Percentiles rank a stretch among this genome's conserved stretches.
phyloP scores from a whole-genome alignment of 2,113 vertebrate genomes.

The Ploceus nigricollis region DNA sequence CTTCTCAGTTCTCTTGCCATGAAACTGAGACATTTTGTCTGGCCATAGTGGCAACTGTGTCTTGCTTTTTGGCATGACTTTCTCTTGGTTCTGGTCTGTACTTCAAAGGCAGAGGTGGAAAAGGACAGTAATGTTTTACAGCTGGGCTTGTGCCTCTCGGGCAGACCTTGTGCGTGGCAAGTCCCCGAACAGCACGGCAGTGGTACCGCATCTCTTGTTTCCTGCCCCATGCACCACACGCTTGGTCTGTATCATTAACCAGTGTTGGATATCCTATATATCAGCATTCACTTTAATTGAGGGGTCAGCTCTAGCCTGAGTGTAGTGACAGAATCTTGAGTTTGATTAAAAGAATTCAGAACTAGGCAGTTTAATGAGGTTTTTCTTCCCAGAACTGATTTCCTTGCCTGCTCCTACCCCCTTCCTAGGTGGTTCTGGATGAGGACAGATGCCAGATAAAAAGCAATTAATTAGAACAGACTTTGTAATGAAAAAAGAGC shows the following conservation, averaged over 20 bases:
- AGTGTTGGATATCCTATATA: rapidly evolving
- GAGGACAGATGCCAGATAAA: neutral
- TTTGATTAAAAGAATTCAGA: neutral
- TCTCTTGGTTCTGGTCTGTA: neutral
- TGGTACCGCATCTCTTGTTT: neutral
- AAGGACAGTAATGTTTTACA: neutral
- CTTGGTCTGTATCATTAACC: neutral
- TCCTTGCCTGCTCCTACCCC: neutral
- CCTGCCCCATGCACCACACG: rapidly evolving
- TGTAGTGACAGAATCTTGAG: neutral
- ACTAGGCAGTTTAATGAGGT: neutral
- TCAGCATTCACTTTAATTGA: neutral
- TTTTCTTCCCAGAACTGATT: neutral
- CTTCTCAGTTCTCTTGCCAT: neutral
- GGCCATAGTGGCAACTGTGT: neutral
- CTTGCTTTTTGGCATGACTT: neutral
- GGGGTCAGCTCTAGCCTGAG: neutral
- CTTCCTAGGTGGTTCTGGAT: neutral
- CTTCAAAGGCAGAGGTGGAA: neutral
- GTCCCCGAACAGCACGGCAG: rapidly evolving
- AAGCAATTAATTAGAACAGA: neutral
- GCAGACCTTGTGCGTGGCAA: neutral
- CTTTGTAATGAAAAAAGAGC: neutral
- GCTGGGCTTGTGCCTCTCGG: neutral
- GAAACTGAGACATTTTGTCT: neutral